These are phyloP conservation scores for Cyanoliseus patagonus DNA, from an alignment of 2,113 vertebrate species.

Conservation along the genomic window DNA sequence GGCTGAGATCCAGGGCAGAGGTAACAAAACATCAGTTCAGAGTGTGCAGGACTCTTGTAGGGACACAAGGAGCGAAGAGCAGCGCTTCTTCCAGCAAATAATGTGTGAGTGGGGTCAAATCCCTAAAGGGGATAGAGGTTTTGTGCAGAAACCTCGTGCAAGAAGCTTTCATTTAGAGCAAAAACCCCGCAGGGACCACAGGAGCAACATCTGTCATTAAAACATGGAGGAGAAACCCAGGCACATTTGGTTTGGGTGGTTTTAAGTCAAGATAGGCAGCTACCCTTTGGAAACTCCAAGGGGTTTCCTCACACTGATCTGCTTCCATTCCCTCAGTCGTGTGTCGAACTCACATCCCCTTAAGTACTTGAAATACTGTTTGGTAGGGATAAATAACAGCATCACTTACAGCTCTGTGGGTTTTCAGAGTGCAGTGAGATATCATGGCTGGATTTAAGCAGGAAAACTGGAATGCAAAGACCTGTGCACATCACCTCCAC, in stretches of 20 bases:
- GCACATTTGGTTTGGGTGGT: background rate
- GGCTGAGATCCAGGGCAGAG: background rate
- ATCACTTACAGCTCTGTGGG: fast-evolving
- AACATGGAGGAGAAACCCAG: background rate
- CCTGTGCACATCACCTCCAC: background rate
- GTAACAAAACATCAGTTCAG: too few relatives aligned
- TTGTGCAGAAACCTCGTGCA: background rate
- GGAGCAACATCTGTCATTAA: background rate
- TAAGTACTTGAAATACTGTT: background rate
- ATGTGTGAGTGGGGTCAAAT: background rate
- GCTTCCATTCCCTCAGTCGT: background rate
- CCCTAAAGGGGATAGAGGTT: background rate
- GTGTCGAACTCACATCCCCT: background rate
- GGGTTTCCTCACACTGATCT: background rate
- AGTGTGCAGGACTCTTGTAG: background rate
- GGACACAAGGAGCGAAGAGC: background rate
- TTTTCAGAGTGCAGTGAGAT: background rate
- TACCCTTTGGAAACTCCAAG: background rate
- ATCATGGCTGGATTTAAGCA: background rate
- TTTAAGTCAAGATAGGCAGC: background rate
- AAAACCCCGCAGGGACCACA: background rate
- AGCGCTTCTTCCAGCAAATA: background rate
- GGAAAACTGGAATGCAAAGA: background rate
- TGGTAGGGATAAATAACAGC: background rate
- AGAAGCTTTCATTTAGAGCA: background rate